A percentile compares a stretch with the other conserved stretches of the same genome.
These are phyloP conservation scores for Rana temporaria DNA, from an alignment of 2,113 vertebrate genomes.

Conservation along the genomic window DNA sequence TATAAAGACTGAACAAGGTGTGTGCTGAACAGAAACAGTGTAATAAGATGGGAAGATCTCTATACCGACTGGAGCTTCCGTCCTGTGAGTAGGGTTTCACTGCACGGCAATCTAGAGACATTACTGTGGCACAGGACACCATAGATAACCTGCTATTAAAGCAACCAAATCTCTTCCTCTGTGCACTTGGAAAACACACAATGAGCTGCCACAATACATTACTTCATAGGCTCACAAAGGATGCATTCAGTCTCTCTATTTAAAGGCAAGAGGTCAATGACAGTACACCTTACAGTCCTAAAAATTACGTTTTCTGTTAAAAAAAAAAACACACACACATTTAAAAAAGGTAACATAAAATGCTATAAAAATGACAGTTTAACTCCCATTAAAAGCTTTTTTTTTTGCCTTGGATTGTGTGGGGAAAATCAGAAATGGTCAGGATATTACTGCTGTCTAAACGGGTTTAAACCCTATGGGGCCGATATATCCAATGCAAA, in stretches of 20 bases:
- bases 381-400: no score
- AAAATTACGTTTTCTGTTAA: background rate
- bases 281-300: constrained; percentile 34
- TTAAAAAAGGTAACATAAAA: no score
- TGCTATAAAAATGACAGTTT: no score
- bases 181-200: constrained; percentile 37
- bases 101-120: constrained; percentile 7
- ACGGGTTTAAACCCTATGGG: no score
- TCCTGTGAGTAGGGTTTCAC: constrained; percentile 26
- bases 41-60: background rate
- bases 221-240: constrained; percentile 41
- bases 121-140: constrained; percentile 24
- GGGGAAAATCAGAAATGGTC: no score
- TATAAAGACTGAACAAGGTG: no score
- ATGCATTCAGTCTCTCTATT: constrained; percentile 35
- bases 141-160: constrained; percentile 32
- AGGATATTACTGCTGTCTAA: no score
- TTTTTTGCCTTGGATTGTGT: no score
- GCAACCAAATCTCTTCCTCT: constrained; percentile 44
- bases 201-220: constrained; percentile 47
- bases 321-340: no score
- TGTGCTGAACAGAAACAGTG: background rate
- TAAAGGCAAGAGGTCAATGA: constrained; percentile 46
- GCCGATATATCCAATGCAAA: no score
- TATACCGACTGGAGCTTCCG: background rate